Conservation (phyloP, 2,888 invertebrate species). For the Aspidapion aeneum region DNA sequence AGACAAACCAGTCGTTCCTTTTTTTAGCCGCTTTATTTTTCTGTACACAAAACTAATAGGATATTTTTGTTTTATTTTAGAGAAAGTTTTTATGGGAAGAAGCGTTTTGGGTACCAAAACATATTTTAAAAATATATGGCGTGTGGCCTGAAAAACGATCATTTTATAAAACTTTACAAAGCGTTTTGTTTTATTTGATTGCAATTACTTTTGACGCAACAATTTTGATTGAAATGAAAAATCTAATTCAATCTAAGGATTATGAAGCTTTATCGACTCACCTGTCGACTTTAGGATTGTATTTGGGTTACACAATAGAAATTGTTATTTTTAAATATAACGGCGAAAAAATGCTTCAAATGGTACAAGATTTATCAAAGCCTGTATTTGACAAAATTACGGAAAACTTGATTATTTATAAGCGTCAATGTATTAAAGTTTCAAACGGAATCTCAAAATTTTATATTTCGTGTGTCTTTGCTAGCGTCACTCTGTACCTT, state of each 20-base stretch:
- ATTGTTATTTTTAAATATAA: constrained; percentile 2
- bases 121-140: constrained; percentile 7
- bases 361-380: neutral
- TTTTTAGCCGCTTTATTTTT: too few relatives aligned
- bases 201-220: constrained; percentile 12
- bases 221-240: constrained; percentile 12
- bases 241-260: constrained; percentile 7
- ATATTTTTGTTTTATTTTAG: too few relatives aligned
- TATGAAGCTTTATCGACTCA: constrained; percentile 13
- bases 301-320: constrained; percentile 14
- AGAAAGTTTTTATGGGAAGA: constrained; percentile 6
- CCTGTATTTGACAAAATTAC: constrained; percentile 13
- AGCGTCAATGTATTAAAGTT: constrained; percentile 8
- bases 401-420: constrained; percentile 3
- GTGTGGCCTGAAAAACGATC: constrained; percentile 10
- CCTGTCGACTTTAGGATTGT: constrained; percentile 15
- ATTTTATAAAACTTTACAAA: neutral
- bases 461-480: constrained; percentile 10
- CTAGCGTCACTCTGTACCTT: constrained; percentile 12
- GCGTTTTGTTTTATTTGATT: neutral
- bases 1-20: too few relatives aligned
- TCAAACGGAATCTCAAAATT: constrained; percentile 10
- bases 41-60: too few relatives aligned
- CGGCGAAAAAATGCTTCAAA: neutral
- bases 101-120: constrained; percentile 7